Evolutionary conservation across 2,797 vertebrate species (phyloP), one percentile per base, ranked within the genome.

Genomic region (Argentina silus): DNA sequence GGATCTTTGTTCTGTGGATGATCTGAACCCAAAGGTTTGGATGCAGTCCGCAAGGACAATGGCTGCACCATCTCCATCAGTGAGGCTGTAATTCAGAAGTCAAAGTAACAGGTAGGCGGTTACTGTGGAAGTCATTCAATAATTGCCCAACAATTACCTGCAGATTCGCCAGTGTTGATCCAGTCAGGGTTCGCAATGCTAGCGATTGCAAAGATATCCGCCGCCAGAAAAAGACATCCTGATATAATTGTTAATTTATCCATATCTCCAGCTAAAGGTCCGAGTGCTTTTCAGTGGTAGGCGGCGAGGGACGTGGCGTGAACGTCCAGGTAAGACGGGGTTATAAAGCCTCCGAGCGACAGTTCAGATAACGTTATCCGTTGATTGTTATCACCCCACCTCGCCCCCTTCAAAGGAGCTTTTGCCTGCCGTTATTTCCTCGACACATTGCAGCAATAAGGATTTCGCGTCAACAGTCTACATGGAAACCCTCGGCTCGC

Each of bases 231-330:
- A 81, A 99, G 96, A 91, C 97, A 99, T 92, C 97, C 97, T 95
- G 97, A 98, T 93, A 99, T 98, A 82, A 98, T 96, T 80, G 97
- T 99, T 81, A 98, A 95, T 94, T 98, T 98, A 96, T 99, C 97
- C 97, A 99, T 98, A 82, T 91, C 27, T 36, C 27, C 27, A 36
- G 27, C 2, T 1, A 36, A 36, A 36, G 44, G 75, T 79, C 17
- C 66, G 21, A 23, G 57, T n/a, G 7, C 42, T 75, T 51, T 50
- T 76, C 47, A 70, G 19, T 21, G 75, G 65, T 61, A 17, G 70
- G 57, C 45, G 72, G n/a, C 21, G 21, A 47, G 17, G 69, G 76
- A 10, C 73, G 63, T 78, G 76, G n/a, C 1, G 77, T 72, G 67
- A 68, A 59, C 75, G 80, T 87, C 81, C 82, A 76, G 85, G 77